These are phyloP conservation scores for Chloroceryle inda DNA, from an alignment of 2,797 vertebrate genomes.

Conservation along the genomic window DNA sequence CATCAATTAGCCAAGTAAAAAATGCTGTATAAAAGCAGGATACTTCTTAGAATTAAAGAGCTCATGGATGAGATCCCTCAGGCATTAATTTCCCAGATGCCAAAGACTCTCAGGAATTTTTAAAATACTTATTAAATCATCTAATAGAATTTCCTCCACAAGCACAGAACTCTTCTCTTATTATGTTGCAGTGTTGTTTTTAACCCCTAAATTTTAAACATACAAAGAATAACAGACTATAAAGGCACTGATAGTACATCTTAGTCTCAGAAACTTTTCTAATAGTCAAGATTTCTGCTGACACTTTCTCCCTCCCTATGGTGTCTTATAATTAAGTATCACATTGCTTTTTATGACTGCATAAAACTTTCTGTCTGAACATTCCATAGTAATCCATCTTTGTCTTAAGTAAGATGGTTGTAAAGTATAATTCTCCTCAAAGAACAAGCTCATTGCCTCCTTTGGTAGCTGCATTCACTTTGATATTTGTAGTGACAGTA, in stretches of 20 bases:
- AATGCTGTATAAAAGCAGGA: neutral
- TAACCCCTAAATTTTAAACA: neutral
- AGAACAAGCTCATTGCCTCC: neutral
- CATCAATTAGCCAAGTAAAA: constrained; percentile 17
- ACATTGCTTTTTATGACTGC: neutral
- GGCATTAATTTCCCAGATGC: constrained; percentile 2
- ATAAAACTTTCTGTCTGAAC: neutral
- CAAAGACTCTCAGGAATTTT: neutral
- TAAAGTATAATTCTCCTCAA: neutral
- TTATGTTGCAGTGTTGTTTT: neutral
- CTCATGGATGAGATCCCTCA: neutral
- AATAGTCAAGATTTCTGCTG: neutral
- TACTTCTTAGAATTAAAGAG: neutral
- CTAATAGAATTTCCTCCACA: neutral
- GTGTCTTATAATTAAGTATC: neutral
- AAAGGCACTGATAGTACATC: neutral
- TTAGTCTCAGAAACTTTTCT: neutral
- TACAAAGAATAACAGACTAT: neutral
- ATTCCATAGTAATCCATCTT: neutral
- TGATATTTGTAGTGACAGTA: neutral
- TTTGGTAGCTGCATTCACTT: neutral
- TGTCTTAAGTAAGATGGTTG: neutral
- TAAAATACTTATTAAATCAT: constrained; percentile 1
- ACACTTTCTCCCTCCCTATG: neutral
- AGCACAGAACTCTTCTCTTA: neutral